Evolutionary conservation across 92 coral and sea anemone genomes (phyloP).

Genomic region (Blastomussa wellsi): DNA sequence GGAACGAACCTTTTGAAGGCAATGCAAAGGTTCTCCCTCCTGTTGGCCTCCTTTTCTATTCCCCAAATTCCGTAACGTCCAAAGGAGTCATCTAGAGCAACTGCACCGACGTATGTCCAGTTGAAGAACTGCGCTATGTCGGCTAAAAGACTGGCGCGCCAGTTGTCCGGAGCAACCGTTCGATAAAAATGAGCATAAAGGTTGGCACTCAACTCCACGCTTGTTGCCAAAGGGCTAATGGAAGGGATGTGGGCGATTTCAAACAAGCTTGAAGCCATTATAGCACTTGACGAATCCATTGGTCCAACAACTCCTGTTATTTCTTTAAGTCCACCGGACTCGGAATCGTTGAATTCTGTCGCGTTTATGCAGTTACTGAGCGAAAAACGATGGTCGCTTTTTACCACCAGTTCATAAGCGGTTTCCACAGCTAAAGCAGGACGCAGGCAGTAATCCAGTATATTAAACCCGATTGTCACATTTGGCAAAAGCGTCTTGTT

Average conservation of each 20-base stretch:
- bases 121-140: slow-evolving; percentile 67
- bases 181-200: slow-evolving; percentile 68
- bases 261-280: slow-evolving; percentile 56
- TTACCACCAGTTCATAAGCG: slow-evolving; percentile 22
- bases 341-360: neutral
- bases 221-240: slow-evolving; percentile 70
- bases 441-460: slow-evolving; percentile 20
- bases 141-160: slow-evolving; percentile 76
- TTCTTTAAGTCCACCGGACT: neutral
- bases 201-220: slow-evolving; percentile 66
- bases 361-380: neutral
- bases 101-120: slow-evolving; percentile 78
- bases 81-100: slow-evolving; percentile 79
- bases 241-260: slow-evolving; percentile 66
- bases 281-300: slow-evolving; percentile 61
- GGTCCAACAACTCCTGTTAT: slow-evolving; percentile 69
- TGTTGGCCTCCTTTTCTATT: slow-evolving; percentile 68
- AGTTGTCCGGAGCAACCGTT: slow-evolving; percentile 78
- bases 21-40: slow-evolving; percentile 61
- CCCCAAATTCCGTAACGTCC: slow-evolving; percentile 82
- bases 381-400: slow-evolving; percentile 25
- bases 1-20: slow-evolving; percentile 71
- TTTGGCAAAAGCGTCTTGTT: slow-evolving; percentile 10
- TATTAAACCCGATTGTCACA: slow-evolving; percentile 20
- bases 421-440: slow-evolving; percentile 17